Percentiles rank a stretch among this genome's conserved stretches.
phyloP scores from a whole-genome alignment of 2,113 vertebrate genomes.

The Macroglossus sobrinus region DNA sequence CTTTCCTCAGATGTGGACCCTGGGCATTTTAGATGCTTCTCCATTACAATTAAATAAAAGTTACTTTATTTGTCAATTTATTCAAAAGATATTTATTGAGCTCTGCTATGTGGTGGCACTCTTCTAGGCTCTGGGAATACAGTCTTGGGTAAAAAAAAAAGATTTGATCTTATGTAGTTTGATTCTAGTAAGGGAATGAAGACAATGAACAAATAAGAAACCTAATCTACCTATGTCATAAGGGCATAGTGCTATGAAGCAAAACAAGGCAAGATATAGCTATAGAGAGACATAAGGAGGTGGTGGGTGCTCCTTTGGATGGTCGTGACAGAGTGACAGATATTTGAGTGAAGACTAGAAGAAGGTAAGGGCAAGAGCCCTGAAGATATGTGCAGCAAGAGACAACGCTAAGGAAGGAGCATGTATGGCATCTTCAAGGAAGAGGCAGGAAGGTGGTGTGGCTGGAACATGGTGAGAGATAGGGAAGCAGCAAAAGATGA shows the following conservation, averaged over 20 bases:
- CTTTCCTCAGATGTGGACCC: not conserved
- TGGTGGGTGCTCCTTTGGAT: not conserved
- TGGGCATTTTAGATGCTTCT: not conserved
- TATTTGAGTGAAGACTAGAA: not conserved
- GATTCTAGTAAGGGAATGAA: not conserved
- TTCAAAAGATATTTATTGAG: not conserved
- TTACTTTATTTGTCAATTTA: not conserved
- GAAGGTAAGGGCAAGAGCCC: not conserved
- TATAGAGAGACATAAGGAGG: not conserved
- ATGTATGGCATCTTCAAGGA: not conserved
- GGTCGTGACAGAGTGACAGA: not conserved
- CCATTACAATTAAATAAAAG: not conserved
- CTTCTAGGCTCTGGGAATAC: not conserved
- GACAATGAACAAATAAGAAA: not conserved
- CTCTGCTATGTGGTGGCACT: not conserved
- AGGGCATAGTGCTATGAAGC: not conserved
- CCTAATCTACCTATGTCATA: rapidly evolving
- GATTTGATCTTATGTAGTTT: not conserved
- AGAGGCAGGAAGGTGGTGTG: not conserved
- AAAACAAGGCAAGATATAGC: not conserved
- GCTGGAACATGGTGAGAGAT: not conserved
- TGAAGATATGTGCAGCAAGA: not conserved
- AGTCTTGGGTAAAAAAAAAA: not conserved
- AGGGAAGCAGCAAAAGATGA: not conserved
- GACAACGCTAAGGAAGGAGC: not conserved